Conservation (phyloP, 1,140 invertebrate genomes). For the Marisa cornuarietis region DNA sequence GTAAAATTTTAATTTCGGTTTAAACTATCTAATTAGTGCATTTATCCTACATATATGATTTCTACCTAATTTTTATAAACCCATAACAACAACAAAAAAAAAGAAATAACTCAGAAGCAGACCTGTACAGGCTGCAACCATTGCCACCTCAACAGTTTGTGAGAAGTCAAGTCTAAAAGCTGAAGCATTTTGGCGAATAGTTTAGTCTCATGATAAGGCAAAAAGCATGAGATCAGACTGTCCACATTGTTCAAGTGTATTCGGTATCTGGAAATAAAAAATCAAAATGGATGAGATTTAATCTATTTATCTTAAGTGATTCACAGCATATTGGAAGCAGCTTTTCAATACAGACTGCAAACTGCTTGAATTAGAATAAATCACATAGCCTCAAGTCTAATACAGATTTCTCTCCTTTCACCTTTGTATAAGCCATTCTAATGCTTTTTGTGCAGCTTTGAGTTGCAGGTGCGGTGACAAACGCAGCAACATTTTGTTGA, state of each 20-base stretch:
- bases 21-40: too few species aligned
- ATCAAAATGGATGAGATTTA: not conserved
- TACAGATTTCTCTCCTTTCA: slow-evolving; percentile 38
- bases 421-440: slow-evolving; percentile 91
- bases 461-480: slow-evolving; percentile 89
- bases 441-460: slow-evolving; percentile 83
- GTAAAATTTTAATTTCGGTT: too few species aligned
- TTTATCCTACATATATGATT: too few species aligned
- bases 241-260: slow-evolving; percentile 89
- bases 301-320: not conserved
- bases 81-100: not conserved
- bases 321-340: not conserved
- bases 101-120: not conserved
- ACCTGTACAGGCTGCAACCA: slow-evolving; percentile 79
- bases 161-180: slow-evolving; percentile 74
- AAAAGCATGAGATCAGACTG: slow-evolving; percentile 79
- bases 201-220: slow-evolving; percentile 92
- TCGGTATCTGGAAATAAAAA: slow-evolving; percentile 73
- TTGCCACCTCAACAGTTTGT: slow-evolving; percentile 75
- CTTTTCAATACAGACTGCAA: too few species aligned
- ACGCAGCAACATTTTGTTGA: slow-evolving; percentile 83
- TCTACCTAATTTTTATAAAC: too few species aligned
- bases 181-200: slow-evolving; percentile 87
- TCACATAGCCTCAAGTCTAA: too few species aligned
- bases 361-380: too few species aligned